Conservation (phyloP, 2,113 vertebrate species). For the Tinamus guttatus region DNA sequence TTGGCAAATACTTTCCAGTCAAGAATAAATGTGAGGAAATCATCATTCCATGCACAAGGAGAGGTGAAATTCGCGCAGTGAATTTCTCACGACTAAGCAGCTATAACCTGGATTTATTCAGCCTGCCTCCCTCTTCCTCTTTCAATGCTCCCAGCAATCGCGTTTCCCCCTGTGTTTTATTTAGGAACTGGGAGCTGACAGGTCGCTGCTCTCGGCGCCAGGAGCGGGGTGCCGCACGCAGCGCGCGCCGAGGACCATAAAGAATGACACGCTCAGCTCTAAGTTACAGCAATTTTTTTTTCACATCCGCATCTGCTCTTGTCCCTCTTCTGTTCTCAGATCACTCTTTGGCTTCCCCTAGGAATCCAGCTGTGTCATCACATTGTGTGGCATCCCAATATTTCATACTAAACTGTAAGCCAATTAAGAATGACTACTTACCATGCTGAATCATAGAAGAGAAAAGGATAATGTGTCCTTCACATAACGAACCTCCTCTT, state of each 20-base stretch:
- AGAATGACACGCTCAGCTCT: constrained; percentile 64
- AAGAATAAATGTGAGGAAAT: constrained; percentile 40
- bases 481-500: constrained; percentile 87
- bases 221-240: background rate
- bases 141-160: background rate
- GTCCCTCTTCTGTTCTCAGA: constrained; percentile 80
- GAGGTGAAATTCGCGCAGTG: background rate
- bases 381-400: constrained; percentile 88
- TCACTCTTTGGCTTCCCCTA: constrained; percentile 87
- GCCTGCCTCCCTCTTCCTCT: constrained; percentile 34
- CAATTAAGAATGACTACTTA: constrained; percentile 97
- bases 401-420: constrained; percentile 92
- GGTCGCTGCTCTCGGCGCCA: background rate
- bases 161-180: background rate
- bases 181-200: constrained; percentile 48
- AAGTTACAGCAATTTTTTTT: constrained; percentile 67
- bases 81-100: constrained; percentile 47
- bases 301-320: constrained; percentile 73
- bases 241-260: constrained; percentile 34
- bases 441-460: constrained; percentile 89
- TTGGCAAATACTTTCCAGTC: constrained; percentile 34
- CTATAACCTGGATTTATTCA: constrained; percentile 44
- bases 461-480: constrained; percentile 93
- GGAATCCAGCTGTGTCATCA: constrained; percentile 95
- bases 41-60: background rate